A percentile compares a stretch with the other conserved stretches of the same genome.
Evolutionary conservation across 2,113 vertebrate species (phyloP).

Genomic region (Natator depressus): DNA sequence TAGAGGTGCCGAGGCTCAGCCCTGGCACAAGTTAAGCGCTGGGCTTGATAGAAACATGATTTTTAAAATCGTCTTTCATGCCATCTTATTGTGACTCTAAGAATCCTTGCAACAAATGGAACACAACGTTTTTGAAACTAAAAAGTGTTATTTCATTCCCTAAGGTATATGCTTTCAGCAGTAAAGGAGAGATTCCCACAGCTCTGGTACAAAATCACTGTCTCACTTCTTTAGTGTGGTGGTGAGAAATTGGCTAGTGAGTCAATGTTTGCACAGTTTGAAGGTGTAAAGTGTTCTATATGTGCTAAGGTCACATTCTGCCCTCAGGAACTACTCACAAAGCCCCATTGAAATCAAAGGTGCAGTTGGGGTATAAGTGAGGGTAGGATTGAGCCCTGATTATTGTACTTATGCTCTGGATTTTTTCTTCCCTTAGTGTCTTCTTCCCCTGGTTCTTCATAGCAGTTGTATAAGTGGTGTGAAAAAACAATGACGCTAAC

Average conservation of each 20-base stretch:
- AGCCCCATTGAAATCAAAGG: not conserved
- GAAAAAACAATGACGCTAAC: not conserved
- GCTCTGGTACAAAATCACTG: not conserved
- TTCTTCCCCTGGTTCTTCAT: not conserved
- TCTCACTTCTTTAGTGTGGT: not conserved
- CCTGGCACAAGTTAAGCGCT: no score
- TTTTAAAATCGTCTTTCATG: no score
- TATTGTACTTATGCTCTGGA: rapidly evolving
- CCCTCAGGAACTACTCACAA: not conserved
- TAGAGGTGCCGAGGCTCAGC: no score
- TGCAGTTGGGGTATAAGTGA: not conserved
- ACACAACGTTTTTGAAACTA: not conserved
- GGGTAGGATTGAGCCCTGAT: not conserved
- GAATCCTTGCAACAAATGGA: not conserved
- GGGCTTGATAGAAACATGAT: no score
- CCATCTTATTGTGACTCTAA: no score
- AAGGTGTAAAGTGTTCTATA: not conserved
- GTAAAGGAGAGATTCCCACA: not conserved
- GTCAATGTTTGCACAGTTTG: not conserved
- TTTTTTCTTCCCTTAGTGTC: not conserved
- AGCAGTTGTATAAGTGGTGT: not conserved
- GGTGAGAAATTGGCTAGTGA: not conserved
- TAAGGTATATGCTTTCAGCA: not conserved
- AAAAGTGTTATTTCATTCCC: not conserved
- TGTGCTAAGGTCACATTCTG: not conserved